These are phyloP conservation scores for Cacatua alba DNA, from an alignment of 2,113 vertebrate genomes.

Conservation along the genomic window DNA sequence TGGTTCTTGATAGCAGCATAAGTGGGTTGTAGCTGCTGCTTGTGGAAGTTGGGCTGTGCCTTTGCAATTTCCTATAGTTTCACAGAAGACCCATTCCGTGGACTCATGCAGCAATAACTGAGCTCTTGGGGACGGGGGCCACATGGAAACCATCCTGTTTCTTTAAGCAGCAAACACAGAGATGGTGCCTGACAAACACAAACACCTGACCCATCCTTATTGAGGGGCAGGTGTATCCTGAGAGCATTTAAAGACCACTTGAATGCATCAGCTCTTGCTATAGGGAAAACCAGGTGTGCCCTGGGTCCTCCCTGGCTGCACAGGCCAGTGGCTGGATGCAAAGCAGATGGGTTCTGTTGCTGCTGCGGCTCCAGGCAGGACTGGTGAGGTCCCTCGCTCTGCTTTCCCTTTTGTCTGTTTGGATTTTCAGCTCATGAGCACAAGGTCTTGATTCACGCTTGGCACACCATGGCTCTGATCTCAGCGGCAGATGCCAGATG, in stretches of 20 bases:
- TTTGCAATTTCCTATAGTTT: neutral
- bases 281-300: neutral
- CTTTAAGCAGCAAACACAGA: neutral
- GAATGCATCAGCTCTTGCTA: neutral
- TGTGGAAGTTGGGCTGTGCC: neutral
- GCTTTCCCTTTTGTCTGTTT: neutral
- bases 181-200: neutral
- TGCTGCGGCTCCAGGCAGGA: neutral
- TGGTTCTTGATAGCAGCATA: neutral
- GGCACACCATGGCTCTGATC: conserved; percentile 20
- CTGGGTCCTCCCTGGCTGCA: accelerated
- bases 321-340: neutral
- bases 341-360: neutral
- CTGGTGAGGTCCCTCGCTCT: neutral
- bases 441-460: conserved; percentile 34
- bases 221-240: neutral
- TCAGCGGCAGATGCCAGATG: conserved; percentile 56
- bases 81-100: neutral
- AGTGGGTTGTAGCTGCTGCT: neutral
- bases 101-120: neutral
- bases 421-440: conserved; percentile 28
- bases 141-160: neutral
- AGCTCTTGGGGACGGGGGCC: accelerated
- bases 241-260: neutral
- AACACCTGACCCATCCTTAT: neutral